Evolutionary conservation across 37 sponge, comb jelly and placozoan genomes (phyloP).

Genomic region (Chondrosia reniformis): DNA sequence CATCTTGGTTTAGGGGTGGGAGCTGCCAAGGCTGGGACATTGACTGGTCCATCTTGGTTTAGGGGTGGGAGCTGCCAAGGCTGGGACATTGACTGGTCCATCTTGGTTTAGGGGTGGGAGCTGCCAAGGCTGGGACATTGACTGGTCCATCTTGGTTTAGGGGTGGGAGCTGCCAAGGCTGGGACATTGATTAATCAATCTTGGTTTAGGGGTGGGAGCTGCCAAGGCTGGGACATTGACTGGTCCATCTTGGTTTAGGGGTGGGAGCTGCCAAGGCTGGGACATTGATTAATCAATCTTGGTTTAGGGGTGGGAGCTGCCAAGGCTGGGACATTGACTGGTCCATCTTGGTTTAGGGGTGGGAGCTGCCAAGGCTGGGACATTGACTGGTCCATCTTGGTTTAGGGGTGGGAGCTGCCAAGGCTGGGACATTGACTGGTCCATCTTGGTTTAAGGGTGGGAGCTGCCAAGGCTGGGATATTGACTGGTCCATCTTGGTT

Average conservation of each 20-base stretch:
- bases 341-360: conserved; percentile 86
- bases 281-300: conserved; percentile 66
- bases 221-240: conserved; percentile 83
- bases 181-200: conserved; percentile 77
- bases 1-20: conserved; percentile 84
- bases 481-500: too few relatives aligned
- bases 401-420: conserved; percentile 88
- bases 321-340: conserved; percentile 71
- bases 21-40: conserved; percentile 76
- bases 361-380: conserved; percentile 79
- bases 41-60: too few relatives aligned
- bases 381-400: too few relatives aligned
- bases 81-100: conserved; percentile 78
- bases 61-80: conserved; percentile 91
- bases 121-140: conserved; percentile 78
- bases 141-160: too few relatives aligned
- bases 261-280: conserved; percentile 89
- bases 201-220: conserved; percentile 81
- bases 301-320: conserved; percentile 88
- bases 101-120: conserved; percentile 83
- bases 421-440: conserved; percentile 73
- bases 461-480: conserved; percentile 75
- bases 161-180: conserved; percentile 87
- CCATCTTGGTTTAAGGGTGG: conserved; percentile 83
- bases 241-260: too few relatives aligned